Evolutionary conservation across 2,888 invertebrate genomes (phyloP), one percentile per base, ranked within the genome.

Genomic region (Tiliacea citrago): DNA sequence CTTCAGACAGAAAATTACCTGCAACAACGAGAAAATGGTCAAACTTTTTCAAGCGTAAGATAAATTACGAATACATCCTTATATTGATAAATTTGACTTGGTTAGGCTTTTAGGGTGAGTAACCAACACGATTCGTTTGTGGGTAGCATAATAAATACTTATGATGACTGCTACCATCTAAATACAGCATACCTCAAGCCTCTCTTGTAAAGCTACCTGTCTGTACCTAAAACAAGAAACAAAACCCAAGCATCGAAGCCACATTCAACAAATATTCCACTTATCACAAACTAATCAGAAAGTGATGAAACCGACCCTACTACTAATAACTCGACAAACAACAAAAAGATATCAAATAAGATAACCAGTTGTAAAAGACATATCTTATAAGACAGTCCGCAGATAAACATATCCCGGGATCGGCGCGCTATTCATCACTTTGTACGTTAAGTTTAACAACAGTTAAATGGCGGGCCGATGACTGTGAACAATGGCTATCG

Each of bases 401-500:
- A 89, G 90, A 92, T 92, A 92, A 91, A 91, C 89, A 90, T 88
- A 89, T 91, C 88, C 86, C 75, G 66, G 75, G 85, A 89, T 90
- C 90, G 85, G 82, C 75, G 76, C 86, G 84, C 89, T 88, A 91
- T 93, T 92, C 90, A 92, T 92, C 92, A 92, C 88, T 85, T 84
- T 86, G 84, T 88, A 89, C 88, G 89, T 88, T 88, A 90, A 89
- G 89, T 90, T 89, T 89, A 89, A 91, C 90, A 90, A 91, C 91
- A 90, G 90, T 90, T 89, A 92, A 92, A 90, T 90, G 88, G 88
- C 85, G 87, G 86, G 87, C 89, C 90, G 92, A 91, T 92, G 93
- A 92, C 91, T 90, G 89, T 86, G 90, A 91, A 94, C 93, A 94
- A 94, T 93, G 89, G 91, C 88, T 93, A 94, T 92, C 93, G 81